Evolutionary conservation across 2,888 invertebrate genomes (phyloP), one percentile per base, ranked within the genome.

Genomic region (Serripes groenlandicus): DNA sequence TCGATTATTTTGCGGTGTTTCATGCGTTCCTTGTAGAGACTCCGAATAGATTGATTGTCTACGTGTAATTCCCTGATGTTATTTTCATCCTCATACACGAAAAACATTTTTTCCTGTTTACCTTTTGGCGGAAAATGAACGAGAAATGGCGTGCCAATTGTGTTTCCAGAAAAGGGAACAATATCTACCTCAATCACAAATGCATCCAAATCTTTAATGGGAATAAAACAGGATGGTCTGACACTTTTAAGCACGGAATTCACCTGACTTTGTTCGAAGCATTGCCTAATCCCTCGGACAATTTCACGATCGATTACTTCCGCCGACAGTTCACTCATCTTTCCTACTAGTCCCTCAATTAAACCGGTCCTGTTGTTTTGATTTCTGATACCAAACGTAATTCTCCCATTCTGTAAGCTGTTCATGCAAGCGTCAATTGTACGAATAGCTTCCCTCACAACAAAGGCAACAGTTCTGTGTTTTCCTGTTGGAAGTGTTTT

Each of bases 401-500:
- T 81, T 3, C 77, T 81, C n/a, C 81, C 81, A 52, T 81, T 81
- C 26, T 70, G 75, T 9, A 73, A 34, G 15, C 68, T 58, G 35
- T 81, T 81, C n/a, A 81, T 54, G 37, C 77, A 81, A 26, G 81
- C 81, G 35, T 52, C 54, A n/a, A 58, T 18, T 64, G 77, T 77
- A 18, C 56, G 30, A 4, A 77, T 30, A 26, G 60, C 23, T 49
- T 81, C 81, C 35, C 60, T 81, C 7, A 66, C 77, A 35, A 81
- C 60, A 30, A 23, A 77, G 34, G 70, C 32, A 30, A 23, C 49
- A 35, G 35, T 60, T 28, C 28, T 34, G 9, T 3, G 1, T 54
- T 23, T 28, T 35, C 18, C 23, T 26, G 4, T 15, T 34, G 42
- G 37, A 2, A 58, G 15, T n/a, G 74, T 35, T 23, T 58, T 54